phyloP scores from a whole-genome alignment of 2,797 vertebrate species.

The Valencia hispanica region DNA sequence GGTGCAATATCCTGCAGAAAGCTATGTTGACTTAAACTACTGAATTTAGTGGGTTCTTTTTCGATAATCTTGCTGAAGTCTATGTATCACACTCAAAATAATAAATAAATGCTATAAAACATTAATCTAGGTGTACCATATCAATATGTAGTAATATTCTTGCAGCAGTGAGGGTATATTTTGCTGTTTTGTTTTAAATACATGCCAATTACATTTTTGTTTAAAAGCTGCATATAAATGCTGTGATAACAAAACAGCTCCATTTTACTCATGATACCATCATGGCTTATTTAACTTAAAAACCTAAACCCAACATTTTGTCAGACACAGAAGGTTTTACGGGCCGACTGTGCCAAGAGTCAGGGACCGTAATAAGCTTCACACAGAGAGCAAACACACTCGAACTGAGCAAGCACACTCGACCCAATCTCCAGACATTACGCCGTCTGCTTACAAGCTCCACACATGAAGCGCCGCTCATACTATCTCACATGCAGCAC shows the following conservation, averaged over 20 bases:
- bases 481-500: conserved; percentile 31
- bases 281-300: conserved; percentile 1
- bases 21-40: too few species aligned
- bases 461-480: conserved; percentile 24
- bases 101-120: background rate
- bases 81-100: background rate
- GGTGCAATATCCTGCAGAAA: too few species aligned
- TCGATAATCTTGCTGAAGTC: too few species aligned
- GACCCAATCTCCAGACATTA: conserved; percentile 29
- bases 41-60: too few species aligned
- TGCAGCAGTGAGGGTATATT: background rate
- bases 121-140: background rate
- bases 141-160: background rate
- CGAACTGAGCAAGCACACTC: conserved; percentile 47
- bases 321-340: conserved; percentile 63
- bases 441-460: conserved; percentile 26
- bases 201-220: background rate
- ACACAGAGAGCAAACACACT: conserved; percentile 55
- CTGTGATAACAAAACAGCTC: background rate
- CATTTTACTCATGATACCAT: background rate
- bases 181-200: background rate
- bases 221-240: background rate
- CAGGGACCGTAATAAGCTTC: conserved; percentile 43
- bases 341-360: conserved; percentile 53
- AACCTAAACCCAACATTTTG: conserved; percentile 36